Percentiles rank a stretch among this genome's conserved stretches.
These are phyloP conservation scores for Ctenopoma kingsleyae DNA, from an alignment of 2,797 vertebrate species.

Conservation along the genomic window DNA sequence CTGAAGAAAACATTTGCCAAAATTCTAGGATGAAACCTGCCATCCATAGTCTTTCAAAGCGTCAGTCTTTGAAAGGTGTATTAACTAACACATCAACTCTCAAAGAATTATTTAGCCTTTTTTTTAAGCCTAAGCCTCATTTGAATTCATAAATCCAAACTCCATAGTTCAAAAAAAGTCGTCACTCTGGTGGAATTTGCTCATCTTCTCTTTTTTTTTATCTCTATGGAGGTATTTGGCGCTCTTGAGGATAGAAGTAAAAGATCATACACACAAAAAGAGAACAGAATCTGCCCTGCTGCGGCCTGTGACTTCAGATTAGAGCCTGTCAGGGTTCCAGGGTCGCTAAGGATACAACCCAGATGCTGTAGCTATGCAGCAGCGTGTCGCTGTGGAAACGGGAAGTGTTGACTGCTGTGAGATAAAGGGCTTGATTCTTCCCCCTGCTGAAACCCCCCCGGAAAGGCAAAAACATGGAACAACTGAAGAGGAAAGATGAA, in stretches of 20 bases:
- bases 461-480: conserved; percentile 40
- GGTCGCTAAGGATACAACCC: conserved; percentile 69
- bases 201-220: conserved; percentile 1
- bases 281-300: conserved; percentile 32
- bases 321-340: conserved; percentile 61
- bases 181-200: conserved; percentile 46
- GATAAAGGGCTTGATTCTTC: conserved; percentile 74
- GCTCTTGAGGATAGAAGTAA: conserved; percentile 36
- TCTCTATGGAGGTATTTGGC: conserved; percentile 48
- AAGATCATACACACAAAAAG: conserved; percentile 37
- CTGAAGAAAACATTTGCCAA: not conserved
- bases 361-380: conserved; percentile 58
- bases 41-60: not conserved
- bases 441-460: conserved; percentile 61
- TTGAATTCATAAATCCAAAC: conserved; percentile 21
- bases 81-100: not conserved
- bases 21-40: not conserved
- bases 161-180: conserved; percentile 18
- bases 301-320: conserved; percentile 63
- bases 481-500: conserved; percentile 17
- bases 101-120: not conserved
- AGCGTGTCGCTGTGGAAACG: conserved; percentile 73
- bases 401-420: conserved; percentile 67
- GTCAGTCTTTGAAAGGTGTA: not conserved
- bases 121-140: not conserved